Percentiles rank a stretch among this genome's conserved stretches.
Evolutionary conservation across 2,113 vertebrate genomes (phyloP).

Genomic region (Eonycteris spelaea): DNA sequence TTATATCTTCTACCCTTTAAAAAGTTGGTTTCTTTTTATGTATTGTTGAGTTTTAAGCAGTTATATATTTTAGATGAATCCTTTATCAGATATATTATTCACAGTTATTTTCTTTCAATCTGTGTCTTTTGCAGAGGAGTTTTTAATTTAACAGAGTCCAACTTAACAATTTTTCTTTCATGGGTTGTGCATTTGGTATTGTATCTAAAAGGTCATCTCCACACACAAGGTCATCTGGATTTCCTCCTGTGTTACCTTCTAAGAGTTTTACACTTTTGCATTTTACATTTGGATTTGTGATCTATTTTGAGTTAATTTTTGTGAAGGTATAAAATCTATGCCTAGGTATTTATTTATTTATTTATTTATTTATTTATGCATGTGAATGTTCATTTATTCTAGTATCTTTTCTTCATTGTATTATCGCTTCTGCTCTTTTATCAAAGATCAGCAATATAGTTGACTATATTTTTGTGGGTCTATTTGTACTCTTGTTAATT

Average conservation of each 20-base stretch:
- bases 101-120: not conserved
- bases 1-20: not conserved
- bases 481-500: not conserved
- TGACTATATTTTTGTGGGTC: not conserved
- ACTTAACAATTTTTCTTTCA: not conserved
- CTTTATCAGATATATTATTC: not conserved
- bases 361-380: not conserved
- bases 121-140: not conserved
- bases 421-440: not conserved
- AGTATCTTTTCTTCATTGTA: not conserved
- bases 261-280: not conserved
- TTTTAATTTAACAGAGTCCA: not conserved
- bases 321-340: not conserved
- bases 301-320: not conserved
- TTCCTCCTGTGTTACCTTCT: not conserved
- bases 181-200: not conserved
- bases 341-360: not conserved
- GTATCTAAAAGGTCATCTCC: not conserved
- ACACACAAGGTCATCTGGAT: not conserved
- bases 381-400: not conserved
- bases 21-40: not conserved
- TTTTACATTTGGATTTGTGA: not conserved
- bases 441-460: not conserved
- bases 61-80: not conserved
- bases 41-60: not conserved